Percentiles rank a stretch among this genome's conserved stretches.
Conservation (phyloP, 1,140 invertebrate genomes). For the Oryzaephilus surinamensis region DNA sequence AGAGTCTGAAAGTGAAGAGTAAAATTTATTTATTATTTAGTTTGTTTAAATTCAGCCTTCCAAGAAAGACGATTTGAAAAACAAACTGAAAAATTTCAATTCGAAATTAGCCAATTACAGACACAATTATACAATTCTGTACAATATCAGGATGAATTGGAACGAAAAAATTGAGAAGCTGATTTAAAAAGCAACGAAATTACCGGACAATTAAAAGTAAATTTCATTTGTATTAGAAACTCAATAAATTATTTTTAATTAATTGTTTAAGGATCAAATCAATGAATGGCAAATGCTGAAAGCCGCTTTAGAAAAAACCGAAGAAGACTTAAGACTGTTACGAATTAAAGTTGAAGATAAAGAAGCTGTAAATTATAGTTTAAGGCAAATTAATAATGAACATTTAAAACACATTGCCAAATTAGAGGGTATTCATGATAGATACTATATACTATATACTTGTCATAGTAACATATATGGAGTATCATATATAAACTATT, state of each 20-base stretch:
- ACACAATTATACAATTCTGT: constrained; percentile 42
- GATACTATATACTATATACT: too few species aligned
- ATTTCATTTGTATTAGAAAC: neutral
- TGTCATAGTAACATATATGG: too few species aligned
- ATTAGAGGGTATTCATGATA: too few species aligned
- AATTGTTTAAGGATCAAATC: neutral
- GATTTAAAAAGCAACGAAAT: constrained; percentile 39
- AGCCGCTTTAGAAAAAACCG: constrained; percentile 14
- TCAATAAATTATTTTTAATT: neutral
- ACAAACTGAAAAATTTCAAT: constrained; percentile 45
- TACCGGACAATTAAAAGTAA: constrained; percentile 36
- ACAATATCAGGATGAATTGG: constrained; percentile 45
- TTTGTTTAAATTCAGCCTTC: constrained; percentile 36
- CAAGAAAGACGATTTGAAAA: constrained; percentile 49
- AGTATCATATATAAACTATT: too few species aligned
- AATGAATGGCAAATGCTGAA: too few species aligned
- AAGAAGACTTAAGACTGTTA: too few species aligned
- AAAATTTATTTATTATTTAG: constrained; percentile 4
- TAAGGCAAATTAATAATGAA: too few species aligned
- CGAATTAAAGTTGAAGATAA: too few species aligned
- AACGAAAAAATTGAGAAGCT: constrained; percentile 38
- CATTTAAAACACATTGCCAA: too few species aligned
- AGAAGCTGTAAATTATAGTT: too few species aligned
- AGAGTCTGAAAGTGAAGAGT: constrained; percentile 36
- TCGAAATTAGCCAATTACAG: constrained; percentile 44